phyloP scores from a whole-genome alignment of 2,113 vertebrate species.

The Beaufortia kweichowensis region DNA sequence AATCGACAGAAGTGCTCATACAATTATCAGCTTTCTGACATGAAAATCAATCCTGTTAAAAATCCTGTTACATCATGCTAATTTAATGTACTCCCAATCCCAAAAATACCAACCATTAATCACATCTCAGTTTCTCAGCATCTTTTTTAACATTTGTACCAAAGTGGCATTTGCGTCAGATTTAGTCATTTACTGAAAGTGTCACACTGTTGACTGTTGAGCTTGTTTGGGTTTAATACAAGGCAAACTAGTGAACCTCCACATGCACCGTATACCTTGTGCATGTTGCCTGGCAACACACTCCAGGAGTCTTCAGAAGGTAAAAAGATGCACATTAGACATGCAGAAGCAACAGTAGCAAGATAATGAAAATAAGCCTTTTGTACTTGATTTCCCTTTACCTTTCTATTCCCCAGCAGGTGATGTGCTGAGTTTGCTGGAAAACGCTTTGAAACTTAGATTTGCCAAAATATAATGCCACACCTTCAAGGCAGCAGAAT shows the following conservation, averaged over 20 bases:
- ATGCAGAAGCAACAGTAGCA: slow-evolving; percentile 56
- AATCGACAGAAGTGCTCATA: not conserved
- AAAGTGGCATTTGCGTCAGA: slow-evolving; percentile 4
- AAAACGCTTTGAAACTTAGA: slow-evolving; percentile 47
- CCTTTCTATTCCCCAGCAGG: slow-evolving; percentile 63
- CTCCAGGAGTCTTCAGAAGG: slow-evolving; percentile 65
- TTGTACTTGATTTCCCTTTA: slow-evolving; percentile 60
- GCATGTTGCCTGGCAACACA: slow-evolving; percentile 74
- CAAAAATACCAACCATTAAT: slow-evolving; percentile 3
- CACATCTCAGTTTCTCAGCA: not conserved
- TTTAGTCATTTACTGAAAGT: slow-evolving; percentile 22
- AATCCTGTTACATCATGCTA: not conserved
- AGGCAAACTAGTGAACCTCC: slow-evolving; percentile 59
- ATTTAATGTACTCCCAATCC: slow-evolving; percentile 3
- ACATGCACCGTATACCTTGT: slow-evolving; percentile 61
- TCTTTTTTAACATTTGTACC: not conserved
- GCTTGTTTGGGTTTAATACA: slow-evolving; percentile 35
- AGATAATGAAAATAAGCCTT: slow-evolving; percentile 68
- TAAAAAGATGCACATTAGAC: slow-evolving; percentile 60
- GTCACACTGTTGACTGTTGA: slow-evolving; percentile 13
- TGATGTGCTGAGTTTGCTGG: slow-evolving; percentile 52
- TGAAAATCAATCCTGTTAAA: not conserved
- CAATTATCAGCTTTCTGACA: not conserved
- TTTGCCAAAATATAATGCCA: slow-evolving; percentile 46
- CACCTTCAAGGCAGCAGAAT: slow-evolving; percentile 51